Evolutionary conservation across 2,113 vertebrate species (phyloP).

Genomic region (Alethe castanea): DNA sequence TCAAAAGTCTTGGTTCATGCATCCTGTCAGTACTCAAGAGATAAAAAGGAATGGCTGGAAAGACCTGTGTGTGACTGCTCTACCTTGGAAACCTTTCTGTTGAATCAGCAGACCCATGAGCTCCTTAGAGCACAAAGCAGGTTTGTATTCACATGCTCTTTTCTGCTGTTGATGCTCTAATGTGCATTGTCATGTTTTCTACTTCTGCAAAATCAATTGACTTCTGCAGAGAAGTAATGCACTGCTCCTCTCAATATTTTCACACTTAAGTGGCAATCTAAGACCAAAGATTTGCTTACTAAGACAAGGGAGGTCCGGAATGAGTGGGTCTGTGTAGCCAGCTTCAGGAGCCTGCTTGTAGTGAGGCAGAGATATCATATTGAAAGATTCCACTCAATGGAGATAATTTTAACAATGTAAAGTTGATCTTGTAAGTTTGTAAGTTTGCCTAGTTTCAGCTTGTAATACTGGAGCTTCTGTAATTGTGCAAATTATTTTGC

Average conservation of each 20-base stretch:
- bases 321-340: not conserved
- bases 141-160: not conserved
- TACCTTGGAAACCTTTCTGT: not conserved
- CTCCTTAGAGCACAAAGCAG: not conserved
- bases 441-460: not conserved
- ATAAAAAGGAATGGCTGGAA: not conserved
- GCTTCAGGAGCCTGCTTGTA: not conserved
- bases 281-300: not conserved
- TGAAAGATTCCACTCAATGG: not conserved
- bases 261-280: not conserved
- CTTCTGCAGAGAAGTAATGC: not conserved
- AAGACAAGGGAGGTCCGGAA: not conserved
- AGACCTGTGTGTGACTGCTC: not conserved
- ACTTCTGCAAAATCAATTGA: not conserved
- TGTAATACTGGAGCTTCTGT: not conserved
- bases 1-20: not conserved
- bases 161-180: not conserved
- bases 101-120: not conserved
- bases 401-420: not conserved
- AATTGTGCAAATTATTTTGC: not conserved
- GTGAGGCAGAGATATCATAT: not conserved
- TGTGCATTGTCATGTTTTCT: not conserved
- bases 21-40: not conserved
- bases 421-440: not conserved
- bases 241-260: not conserved